phyloP scores from a whole-genome alignment of 1,140 invertebrate genomes.

The Drosophila elegans region DNA sequence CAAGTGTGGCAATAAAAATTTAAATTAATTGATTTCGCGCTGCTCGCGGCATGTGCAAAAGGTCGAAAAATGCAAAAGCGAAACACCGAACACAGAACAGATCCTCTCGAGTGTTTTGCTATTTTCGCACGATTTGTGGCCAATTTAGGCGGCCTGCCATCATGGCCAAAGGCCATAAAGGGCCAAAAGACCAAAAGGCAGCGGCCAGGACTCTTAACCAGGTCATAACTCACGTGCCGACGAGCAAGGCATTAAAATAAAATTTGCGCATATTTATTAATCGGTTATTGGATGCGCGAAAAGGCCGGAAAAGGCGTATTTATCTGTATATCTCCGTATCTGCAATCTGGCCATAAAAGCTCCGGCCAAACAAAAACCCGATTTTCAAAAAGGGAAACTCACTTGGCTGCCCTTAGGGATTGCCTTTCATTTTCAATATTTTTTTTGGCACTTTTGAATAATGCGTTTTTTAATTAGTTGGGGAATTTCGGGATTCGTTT shows the following conservation, averaged over 20 bases:
- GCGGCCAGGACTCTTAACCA: constrained; percentile 24
- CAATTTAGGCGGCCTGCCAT: constrained; percentile 49
- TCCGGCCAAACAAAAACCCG: constrained; percentile 19
- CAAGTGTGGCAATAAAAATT: constrained; percentile 70
- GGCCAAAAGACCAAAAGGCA: constrained; percentile 20
- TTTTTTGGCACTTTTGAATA: constrained; percentile 31
- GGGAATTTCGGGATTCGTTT: constrained; percentile 19
- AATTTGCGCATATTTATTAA: constrained; percentile 71
- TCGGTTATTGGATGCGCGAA: constrained; percentile 52
- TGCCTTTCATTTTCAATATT: constrained; percentile 27
- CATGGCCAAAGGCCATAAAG: constrained; percentile 44
- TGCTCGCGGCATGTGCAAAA: constrained; percentile 31
- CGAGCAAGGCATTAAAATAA: constrained; percentile 60
- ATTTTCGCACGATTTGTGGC: constrained; percentile 68
- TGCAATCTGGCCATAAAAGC: constrained; percentile 22
- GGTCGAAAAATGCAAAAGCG: background rate
- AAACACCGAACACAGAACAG: constrained; percentile 18
- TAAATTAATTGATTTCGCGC: constrained; percentile 73
- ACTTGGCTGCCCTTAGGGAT: constrained; percentile 16
- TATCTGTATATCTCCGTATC: constrained; percentile 11
- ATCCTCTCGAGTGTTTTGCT: constrained; percentile 1
- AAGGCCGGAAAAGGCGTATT: constrained; percentile 27
- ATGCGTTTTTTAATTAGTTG: constrained; percentile 48
- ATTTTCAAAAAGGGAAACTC: constrained; percentile 47
- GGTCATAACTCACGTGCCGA: constrained; percentile 51